Base-by-base conservation (phyloP, 2,797 vertebrate genomes). In the Eulemur rubriventer region DNA sequence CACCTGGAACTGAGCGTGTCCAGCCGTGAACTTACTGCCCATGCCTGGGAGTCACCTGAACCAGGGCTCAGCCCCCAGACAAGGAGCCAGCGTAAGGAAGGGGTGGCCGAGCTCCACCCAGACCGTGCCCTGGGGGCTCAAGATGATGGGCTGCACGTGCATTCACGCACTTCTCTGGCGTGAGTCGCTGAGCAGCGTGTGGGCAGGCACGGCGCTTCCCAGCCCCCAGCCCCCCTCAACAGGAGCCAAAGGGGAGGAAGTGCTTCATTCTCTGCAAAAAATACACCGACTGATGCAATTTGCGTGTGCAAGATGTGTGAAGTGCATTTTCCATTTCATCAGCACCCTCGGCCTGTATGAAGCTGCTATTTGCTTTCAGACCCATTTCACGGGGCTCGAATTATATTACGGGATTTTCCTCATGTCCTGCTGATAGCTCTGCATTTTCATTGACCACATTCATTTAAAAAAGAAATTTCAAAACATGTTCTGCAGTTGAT, bases 401-500 rank as follows among this genome's bases (percentile, higher is more conserved):
- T 38, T 28, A 33, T 46, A 35, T 69, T 30, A 50, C 26, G 50
- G 96, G 13, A 22, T 59, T 95, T 75, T 93, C 96, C 95, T 95
- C 90, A 35, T 1, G 22, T 78, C 86, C 63, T 52, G 88, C 79
- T 46, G 86, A 73, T 2, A 20, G 85, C 78, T 5, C 79, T 65
- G 85, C n/a, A 26, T 65, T 92, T 97, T 95, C 89, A 94, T 3
- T 82, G 96, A 96, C 89, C 83, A 41, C 7, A 61, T 91, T 97
- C 96, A 97, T 95, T 97, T 89, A 95, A 97, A 96, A 97, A 89
- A 75, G 55, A 97, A 86, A 94, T 85, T 93, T 95, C 92, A 95
- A 94, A 97, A 93, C 75, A 67, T 9, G 35, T 4, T 10, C 86
- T 91, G 89, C 33, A 80, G 46, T 0, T 4, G 82, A 93, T 95